phyloP scores from a whole-genome alignment of 2,113 vertebrate species.

The Cynoglossus semilaevis region DNA sequence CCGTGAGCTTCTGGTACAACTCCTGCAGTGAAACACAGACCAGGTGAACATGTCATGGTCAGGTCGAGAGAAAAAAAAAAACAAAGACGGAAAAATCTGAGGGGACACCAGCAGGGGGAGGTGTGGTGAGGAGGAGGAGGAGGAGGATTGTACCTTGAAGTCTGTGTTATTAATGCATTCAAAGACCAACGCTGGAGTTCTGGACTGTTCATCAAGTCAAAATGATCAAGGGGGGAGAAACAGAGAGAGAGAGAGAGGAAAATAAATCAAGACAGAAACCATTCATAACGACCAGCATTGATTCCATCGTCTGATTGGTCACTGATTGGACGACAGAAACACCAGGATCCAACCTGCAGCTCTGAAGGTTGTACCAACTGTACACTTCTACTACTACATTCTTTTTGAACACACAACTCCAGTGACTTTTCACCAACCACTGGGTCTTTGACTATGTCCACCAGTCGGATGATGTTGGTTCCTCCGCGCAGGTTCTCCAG shows the following conservation, averaged over 20 bases:
- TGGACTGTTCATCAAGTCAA: slow-evolving; percentile 46
- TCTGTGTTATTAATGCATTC: slow-evolving; percentile 99
- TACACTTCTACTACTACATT: too few species aligned
- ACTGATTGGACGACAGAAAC: not conserved
- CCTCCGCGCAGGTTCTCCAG: slow-evolving; percentile 96
- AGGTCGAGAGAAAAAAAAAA: not conserved
- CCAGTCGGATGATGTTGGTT: slow-evolving; percentile 97
- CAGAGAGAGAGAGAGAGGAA: not conserved
- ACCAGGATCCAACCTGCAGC: not conserved
- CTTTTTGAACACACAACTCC: too few species aligned
- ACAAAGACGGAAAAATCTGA: not conserved
- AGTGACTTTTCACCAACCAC: too few species aligned
- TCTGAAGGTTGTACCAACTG: too few species aligned
- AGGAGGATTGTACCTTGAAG: slow-evolving; percentile 87
- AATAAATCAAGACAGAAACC: not conserved
- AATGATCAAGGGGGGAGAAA: not conserved
- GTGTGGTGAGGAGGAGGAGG: not conserved
- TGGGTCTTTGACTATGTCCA: slow-evolving; percentile 97
- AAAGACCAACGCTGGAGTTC: slow-evolving; percentile 94
- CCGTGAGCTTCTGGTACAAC: slow-evolving; percentile 98
- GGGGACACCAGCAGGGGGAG: not conserved
- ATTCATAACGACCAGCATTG: not conserved
- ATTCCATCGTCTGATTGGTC: slow-evolving; percentile 2
- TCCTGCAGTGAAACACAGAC: slow-evolving; percentile 79
- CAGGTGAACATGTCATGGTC: not conserved